A percentile compares a stretch with the other conserved stretches of the same genome.
These are phyloP conservation scores for Pyxicephalus adspersus DNA, from an alignment of 2,113 vertebrate genomes.

Conservation along the genomic window DNA sequence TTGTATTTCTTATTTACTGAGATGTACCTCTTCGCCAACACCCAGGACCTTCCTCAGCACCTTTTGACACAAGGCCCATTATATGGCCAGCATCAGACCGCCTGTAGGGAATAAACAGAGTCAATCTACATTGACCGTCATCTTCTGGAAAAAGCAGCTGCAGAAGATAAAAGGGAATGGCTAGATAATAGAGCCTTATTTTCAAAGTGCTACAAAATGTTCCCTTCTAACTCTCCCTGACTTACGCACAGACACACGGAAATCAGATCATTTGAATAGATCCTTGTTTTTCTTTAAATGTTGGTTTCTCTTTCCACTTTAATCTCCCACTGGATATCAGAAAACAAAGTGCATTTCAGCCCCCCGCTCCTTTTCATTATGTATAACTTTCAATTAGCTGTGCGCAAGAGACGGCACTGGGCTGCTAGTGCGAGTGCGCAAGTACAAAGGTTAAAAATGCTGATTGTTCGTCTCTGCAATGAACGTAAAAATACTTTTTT, in stretches of 20 bases:
- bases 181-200: conserved; percentile 40
- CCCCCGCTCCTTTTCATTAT: background rate
- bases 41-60: conserved; percentile 27
- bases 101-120: conserved; percentile 33
- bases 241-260: too few species aligned
- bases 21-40: background rate
- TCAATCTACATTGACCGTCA: conserved; percentile 28
- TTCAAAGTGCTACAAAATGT: conserved; percentile 8
- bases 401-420: background rate
- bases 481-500: background rate
- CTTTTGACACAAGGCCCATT: conserved; percentile 53
- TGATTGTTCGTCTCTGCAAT: background rate
- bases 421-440: background rate
- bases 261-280: background rate
- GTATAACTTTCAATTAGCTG: background rate
- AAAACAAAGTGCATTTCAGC: background rate
- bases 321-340: background rate
- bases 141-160: conserved; percentile 41
- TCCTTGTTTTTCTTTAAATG: background rate
- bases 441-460: background rate
- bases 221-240: background rate
- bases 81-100: background rate
- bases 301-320: background rate
- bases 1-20: background rate
- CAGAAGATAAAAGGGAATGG: conserved; percentile 15